Evolutionary conservation across 2,888 invertebrate genomes (phyloP).

Genomic region (Lacanobia wlatinum): DNA sequence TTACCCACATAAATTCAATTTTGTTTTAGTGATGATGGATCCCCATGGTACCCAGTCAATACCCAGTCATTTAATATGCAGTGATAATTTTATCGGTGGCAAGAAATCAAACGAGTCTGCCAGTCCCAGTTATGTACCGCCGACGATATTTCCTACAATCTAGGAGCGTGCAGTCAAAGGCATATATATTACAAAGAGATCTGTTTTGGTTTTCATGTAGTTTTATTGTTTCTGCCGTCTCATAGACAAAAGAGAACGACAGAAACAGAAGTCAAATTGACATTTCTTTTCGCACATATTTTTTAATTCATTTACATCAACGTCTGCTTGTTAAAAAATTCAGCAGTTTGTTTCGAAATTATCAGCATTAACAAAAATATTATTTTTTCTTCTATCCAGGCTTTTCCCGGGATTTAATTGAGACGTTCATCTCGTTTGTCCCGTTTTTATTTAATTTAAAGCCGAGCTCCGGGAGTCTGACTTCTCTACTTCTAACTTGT

Average conservation of each 20-base stretch:
- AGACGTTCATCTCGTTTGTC: not conserved
- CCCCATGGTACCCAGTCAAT: no score
- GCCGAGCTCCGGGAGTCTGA: not conserved
- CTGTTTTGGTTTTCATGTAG: not conserved
- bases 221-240: not conserved
- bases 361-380: not conserved
- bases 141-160: no score
- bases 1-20: no score
- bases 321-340: not conserved
- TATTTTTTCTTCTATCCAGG: no score
- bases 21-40: no score
- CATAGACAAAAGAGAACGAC: not conserved
- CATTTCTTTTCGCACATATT: slow-evolving; percentile 1
- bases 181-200: not conserved
- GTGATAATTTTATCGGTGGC: no score
- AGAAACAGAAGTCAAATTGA: not conserved
- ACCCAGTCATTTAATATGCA: no score
- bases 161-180: no score
- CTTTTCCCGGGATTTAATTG: not conserved
- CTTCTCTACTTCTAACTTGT: not conserved
- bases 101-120: no score
- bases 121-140: no score
- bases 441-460: no score
- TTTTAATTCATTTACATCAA: not conserved
- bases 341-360: slow-evolving; percentile 3